Evolutionary conservation across 2,113 vertebrate genomes (phyloP).

Genomic region (Meleagris gallopavo): DNA sequence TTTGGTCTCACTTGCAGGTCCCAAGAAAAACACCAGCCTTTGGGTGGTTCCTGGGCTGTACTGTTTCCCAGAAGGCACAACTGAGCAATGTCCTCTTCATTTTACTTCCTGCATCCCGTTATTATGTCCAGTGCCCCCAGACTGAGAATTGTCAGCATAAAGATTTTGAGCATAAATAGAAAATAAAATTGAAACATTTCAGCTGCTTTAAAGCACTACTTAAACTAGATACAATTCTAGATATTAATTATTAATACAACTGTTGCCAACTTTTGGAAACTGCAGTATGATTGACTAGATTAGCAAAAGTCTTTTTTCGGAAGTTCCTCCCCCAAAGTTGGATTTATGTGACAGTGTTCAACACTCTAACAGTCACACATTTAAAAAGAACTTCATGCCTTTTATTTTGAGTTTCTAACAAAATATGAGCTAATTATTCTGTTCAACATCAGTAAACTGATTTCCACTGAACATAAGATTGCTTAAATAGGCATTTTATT

Average conservation of each 20-base stretch:
- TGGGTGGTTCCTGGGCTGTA: rapidly evolving
- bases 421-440: not conserved
- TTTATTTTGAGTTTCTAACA: not conserved
- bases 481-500: not conserved
- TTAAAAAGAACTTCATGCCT: not conserved
- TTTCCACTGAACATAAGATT: not conserved
- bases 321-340: not conserved
- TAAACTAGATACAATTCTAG: not conserved
- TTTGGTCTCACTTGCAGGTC: not conserved
- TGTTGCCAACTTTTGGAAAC: not conserved
- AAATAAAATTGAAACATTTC: not conserved
- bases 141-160: not conserved
- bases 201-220: not conserved
- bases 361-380: not conserved
- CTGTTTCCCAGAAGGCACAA: not conserved
- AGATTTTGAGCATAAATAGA: not conserved
- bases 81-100: not conserved
- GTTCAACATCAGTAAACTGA: rapidly evolving
- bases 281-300: not conserved
- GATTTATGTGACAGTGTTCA: not conserved
- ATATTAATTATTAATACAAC: not conserved
- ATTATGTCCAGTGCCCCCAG: not conserved
- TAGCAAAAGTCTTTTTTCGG: not conserved
- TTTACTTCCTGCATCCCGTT: not conserved
- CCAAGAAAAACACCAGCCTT: not conserved